Percentiles rank a stretch among this genome's conserved stretches.
phyloP scores from a whole-genome alignment of 2,113 vertebrate species.

The Mormyrus iriodes region DNA sequence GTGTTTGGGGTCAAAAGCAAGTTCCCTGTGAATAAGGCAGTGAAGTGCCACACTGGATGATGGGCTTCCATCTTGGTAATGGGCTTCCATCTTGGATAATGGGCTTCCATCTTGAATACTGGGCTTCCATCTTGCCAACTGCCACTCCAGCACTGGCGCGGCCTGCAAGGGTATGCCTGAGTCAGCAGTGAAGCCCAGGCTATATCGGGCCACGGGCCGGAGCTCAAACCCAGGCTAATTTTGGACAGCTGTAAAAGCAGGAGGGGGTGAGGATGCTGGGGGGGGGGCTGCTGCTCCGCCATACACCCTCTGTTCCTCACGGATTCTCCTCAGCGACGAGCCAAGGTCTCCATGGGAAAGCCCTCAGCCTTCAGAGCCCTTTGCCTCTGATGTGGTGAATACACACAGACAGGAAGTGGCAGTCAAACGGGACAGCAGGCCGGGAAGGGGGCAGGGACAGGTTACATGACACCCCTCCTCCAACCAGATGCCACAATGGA shows the following conservation, averaged over 20 bases:
- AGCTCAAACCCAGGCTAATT: conserved; percentile 24
- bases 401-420: not conserved
- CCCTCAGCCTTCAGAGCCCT: too few relatives aligned
- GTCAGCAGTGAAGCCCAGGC: conserved; percentile 24
- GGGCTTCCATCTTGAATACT: too few relatives aligned
- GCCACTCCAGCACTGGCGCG: not conserved
- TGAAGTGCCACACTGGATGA: not conserved
- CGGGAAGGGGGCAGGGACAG: not conserved
- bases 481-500: not conserved
- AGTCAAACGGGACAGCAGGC: not conserved
- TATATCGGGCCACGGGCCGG: conserved; percentile 19
- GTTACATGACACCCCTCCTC: not conserved
- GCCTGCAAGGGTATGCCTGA: conserved; percentile 9
- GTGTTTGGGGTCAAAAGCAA: not conserved
- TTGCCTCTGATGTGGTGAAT: not conserved
- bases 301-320: not conserved
- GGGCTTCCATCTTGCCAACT: not conserved
- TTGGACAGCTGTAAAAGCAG: conserved; percentile 25
- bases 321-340: not conserved
- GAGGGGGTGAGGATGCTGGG: not conserved
- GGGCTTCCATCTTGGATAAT: not conserved
- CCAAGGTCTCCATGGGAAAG: not conserved
- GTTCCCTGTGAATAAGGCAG: not conserved
- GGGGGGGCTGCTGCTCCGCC: not conserved
- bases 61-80: not conserved